Percentiles rank a stretch among this genome's conserved stretches.
Evolutionary conservation across 2,888 invertebrate species (phyloP).

Genomic region (Trissonchulus latispiculum): DNA sequence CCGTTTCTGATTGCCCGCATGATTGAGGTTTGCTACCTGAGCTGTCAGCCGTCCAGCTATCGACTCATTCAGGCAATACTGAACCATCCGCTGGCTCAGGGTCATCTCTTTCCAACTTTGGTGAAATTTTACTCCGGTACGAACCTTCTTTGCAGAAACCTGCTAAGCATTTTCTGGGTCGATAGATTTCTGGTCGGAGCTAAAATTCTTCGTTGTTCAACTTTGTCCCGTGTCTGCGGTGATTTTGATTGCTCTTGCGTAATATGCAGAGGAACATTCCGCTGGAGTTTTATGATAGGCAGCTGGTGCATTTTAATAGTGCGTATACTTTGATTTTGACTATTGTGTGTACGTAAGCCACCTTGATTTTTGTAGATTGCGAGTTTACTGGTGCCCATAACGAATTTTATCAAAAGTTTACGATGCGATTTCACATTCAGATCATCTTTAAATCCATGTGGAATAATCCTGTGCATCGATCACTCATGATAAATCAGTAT

Average conservation of each 20-base stretch:
- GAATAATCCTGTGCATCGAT: constrained; percentile 73
- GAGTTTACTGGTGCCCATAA: constrained; percentile 94
- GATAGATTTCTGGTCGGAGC: too few species aligned
- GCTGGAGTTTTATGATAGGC: too few species aligned
- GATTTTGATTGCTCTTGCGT: too few species aligned
- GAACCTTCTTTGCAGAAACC: too few species aligned
- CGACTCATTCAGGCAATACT: constrained; percentile 64
- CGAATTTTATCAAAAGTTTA: constrained; percentile 98
- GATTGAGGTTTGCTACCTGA: constrained; percentile 63
- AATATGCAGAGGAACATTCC: too few species aligned
- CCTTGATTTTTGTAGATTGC: constrained; percentile 65
- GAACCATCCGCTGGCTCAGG: constrained; percentile 72
- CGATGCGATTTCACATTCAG: constrained; percentile 93
- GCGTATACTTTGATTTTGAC: too few species aligned
- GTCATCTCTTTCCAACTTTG: constrained; percentile 70
- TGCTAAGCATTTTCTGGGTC: neutral
- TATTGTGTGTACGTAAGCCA: too few species aligned
- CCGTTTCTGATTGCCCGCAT: constrained; percentile 94
- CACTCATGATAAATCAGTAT: constrained; percentile 59
- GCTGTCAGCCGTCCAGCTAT: constrained; percentile 47
- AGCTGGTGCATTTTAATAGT: too few species aligned
- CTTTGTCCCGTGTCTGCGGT: too few species aligned
- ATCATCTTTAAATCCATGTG: constrained; percentile 87
- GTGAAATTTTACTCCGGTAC: constrained; percentile 89
- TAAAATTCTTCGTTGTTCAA: too few species aligned